Base-by-base conservation (phyloP, 1,140 invertebrate species). In the Drosophila repleta region DNA sequence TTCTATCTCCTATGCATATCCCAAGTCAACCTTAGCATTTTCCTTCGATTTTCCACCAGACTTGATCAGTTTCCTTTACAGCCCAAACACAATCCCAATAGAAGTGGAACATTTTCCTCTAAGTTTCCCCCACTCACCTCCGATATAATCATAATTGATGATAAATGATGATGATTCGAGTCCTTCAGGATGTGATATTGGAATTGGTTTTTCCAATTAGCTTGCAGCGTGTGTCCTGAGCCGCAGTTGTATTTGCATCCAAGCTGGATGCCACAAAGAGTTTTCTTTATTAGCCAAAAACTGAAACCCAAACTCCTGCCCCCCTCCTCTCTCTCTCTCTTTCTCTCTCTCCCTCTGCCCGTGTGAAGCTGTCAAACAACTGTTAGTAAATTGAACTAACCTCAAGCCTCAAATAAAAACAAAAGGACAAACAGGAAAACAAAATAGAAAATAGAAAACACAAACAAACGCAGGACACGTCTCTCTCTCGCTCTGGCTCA, bases 331-430 rank as follows among this genome's bases (percentile, higher is more conserved):
- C 39, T 15, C 13, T 3, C 6, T 17, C 29, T 24, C 24, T n/a
- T n/a, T n/a, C n/a, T 37, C 35, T 3, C 35, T 3, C 8, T 11
- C 35, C 35, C 4, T 13, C 35, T 37, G 35, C 37, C 4, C 2
- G 15, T 15, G 45, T 5, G 15, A 46, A 21, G 10, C 45, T 21
- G 45, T 20, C 45, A n/a, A n/a, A 10, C 48, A n/a, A 49, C 13
- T 35, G 17, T 29, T 11, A 32, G 35, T 45, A 60, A 67, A 60
- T 67, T 58, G 24, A 60, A 17, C 18, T 39, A 24, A 46, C 21
- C 24, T 52, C 45, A 52, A 10, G 15, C 48, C 3, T 7, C 13
- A 15, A 39, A 39, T 15, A 15, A 39, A 39, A 39, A 39, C 4
- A 41, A 41, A 41, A 41, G n/a, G n/a, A n/a, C n/a, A n/a, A 15